Base-by-base conservation (phyloP, 2,888 invertebrate species). In the Cacoxenus indagator region DNA sequence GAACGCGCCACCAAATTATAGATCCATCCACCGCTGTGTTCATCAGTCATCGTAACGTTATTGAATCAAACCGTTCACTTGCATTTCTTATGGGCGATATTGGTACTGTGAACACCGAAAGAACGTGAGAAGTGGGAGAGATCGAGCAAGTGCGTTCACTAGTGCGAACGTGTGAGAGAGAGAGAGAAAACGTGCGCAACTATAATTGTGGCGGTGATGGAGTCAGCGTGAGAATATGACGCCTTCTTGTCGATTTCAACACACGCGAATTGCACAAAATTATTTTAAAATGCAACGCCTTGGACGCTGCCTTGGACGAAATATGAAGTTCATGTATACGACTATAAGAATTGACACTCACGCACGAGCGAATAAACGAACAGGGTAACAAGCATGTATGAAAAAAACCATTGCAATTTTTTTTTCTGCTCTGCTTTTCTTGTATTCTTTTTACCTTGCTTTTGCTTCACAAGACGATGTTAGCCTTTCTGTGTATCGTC, bases 401-500 rank as follows among this genome's bases (percentile, higher is more conserved):
- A 64, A 27, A 29, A 37, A 51, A 51, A 65, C 31, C 65, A 24
- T 51, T 37, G 14, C 65, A 65, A 31, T 31, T 65, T 37, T 54
- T 54, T 24, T 31, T 37, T 51, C 17, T 54, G 29, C 8, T 14
- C n/a, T 48, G n/a, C 24, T 51, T 65, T 27, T 17, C 24, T 54
- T 68, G 70, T 71, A 59, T 57, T 57, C 70, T 68, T 57, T 75
- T 71, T 75, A 69, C 66, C 67, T 72, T 67, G 65, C 64, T 71
- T 65, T 46, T 59, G 67, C 22, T 51, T n/a, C 9, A 19, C 5
- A 22, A 0, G 4, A 51, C 1, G 22, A 17, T 17, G 17, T 66
- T 57, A 68, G 57, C 64, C 71, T 67, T 70, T 69, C 61, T n/a
- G 26, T 37, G 61, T 22, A 22, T n/a, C 24, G 29, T 26, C 26